Evolutionary conservation across 2,797 vertebrate genomes (phyloP).

Genomic region (Sciurus vulgaris): DNA sequence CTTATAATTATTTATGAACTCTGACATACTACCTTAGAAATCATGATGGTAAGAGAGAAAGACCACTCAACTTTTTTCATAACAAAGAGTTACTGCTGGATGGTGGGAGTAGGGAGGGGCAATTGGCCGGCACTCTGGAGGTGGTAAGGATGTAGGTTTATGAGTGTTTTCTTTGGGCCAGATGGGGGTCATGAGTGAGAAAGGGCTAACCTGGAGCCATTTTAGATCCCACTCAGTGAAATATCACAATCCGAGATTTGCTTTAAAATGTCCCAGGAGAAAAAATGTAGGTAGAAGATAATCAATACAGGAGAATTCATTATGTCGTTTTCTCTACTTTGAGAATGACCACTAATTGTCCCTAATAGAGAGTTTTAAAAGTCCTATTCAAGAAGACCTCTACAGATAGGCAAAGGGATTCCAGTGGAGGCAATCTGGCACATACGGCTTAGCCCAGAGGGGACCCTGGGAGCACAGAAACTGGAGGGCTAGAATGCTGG

Average conservation of each 20-base stretch:
- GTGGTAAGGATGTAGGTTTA: not conserved
- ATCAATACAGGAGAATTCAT: not conserved
- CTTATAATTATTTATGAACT: not conserved
- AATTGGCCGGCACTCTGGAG: not conserved
- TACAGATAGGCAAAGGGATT: constrained; percentile 1
- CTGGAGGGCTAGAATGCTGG: not conserved
- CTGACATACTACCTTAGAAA: not conserved
- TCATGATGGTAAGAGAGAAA: not conserved
- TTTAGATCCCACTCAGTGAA: constrained; percentile 52
- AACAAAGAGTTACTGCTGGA: not conserved
- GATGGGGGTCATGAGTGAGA: not conserved
- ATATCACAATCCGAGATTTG: constrained; percentile 8
- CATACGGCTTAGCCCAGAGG: not conserved
- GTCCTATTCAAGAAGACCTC: not conserved
- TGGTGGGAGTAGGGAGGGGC: not conserved
- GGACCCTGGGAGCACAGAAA: fast-evolving
- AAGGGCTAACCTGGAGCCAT: not conserved
- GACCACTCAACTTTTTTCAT: not conserved
- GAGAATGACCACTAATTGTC: not conserved
- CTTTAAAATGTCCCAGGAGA: not conserved
- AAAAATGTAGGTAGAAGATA: not conserved
- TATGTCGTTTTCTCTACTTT: not conserved
- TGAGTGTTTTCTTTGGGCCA: not conserved
- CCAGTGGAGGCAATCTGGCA: not conserved
- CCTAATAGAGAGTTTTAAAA: not conserved